A percentile compares a stretch with the other conserved stretches of the same genome.
Evolutionary conservation across 2,797 vertebrate genomes (phyloP).

Genomic region (Sylvilagus floridanus): DNA sequence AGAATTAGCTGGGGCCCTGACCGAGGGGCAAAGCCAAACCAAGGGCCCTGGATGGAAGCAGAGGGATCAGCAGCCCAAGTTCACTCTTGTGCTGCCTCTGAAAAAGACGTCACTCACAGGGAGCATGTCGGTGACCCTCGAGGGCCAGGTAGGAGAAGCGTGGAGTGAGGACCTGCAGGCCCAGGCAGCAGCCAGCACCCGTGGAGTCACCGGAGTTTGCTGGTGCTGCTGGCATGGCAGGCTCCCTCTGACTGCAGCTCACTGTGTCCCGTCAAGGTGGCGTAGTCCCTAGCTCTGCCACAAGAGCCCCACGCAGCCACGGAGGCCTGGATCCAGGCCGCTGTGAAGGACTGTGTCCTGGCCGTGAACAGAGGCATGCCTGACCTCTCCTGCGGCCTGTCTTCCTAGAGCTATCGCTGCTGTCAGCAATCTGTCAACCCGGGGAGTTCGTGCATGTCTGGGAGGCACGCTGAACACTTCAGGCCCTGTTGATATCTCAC

Average conservation of each 20-base stretch:
- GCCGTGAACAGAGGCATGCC: not conserved
- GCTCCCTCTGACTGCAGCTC: not conserved
- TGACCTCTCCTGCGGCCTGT: not conserved
- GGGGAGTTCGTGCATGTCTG: not conserved
- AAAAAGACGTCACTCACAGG: not conserved
- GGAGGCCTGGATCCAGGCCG: not conserved
- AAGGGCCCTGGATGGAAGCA: not conserved
- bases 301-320: not conserved
- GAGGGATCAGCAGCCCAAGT: not conserved
- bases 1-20: not conserved
- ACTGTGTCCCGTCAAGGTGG: not conserved
- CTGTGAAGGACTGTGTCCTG: too few species aligned
- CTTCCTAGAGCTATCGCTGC: not conserved
- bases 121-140: not conserved
- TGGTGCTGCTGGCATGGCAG: not conserved
- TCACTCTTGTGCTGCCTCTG: not conserved
- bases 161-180: not conserved
- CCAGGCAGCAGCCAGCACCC: not conserved
- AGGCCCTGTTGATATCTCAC: too few species aligned
- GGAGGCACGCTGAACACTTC: not conserved
- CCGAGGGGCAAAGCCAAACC: not conserved
- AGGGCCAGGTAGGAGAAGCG: not conserved
- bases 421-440: not conserved
- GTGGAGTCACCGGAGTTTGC: not conserved
- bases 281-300: not conserved